phyloP scores from a whole-genome alignment of 2,113 vertebrate genomes.

The Brachyhypopomus gauderio region DNA sequence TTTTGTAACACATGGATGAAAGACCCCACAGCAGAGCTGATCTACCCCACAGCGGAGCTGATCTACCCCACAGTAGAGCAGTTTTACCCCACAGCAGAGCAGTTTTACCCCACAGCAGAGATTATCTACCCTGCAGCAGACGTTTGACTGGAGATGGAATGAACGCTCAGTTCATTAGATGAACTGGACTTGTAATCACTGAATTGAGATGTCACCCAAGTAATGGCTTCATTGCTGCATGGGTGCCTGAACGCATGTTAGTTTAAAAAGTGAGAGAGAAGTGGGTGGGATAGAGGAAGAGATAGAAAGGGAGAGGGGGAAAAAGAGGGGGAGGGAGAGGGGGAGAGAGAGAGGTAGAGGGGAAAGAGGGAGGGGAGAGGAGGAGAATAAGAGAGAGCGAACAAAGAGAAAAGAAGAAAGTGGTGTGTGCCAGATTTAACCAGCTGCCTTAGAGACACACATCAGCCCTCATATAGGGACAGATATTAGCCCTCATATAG shows the following conservation, averaged over 20 bases:
- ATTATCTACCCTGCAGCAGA: background rate
- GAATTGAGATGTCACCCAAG: constrained; percentile 68
- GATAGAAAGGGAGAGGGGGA: background rate
- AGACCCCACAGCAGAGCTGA: too few species aligned
- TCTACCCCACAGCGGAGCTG: too few species aligned
- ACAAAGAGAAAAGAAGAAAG: constrained; percentile 38
- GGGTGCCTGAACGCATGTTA: constrained; percentile 9
- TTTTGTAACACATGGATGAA: too few species aligned
- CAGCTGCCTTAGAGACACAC: constrained; percentile 45
- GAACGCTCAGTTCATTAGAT: constrained; percentile 71
- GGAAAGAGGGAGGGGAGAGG: background rate
- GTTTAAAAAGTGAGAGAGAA: constrained; percentile 40
- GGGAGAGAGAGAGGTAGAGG: background rate
- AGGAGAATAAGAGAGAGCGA: constrained; percentile 5
- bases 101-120: background rate
- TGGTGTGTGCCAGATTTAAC: constrained; percentile 43
- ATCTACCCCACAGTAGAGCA: too few species aligned
- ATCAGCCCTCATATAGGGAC: constrained; percentile 30
- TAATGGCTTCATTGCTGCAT: constrained; percentile 59
- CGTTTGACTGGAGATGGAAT: constrained; percentile 56
- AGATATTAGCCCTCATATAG: background rate
- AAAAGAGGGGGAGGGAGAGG: constrained; percentile 21
- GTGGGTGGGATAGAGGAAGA: constrained; percentile 8
- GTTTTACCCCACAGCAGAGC: too few species aligned
- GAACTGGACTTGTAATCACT: constrained; percentile 71